A percentile compares a stretch with the other conserved stretches of the same genome.
Conservation (phyloP, 1,140 invertebrate species). For the Aphelinus atriplicis region DNA sequence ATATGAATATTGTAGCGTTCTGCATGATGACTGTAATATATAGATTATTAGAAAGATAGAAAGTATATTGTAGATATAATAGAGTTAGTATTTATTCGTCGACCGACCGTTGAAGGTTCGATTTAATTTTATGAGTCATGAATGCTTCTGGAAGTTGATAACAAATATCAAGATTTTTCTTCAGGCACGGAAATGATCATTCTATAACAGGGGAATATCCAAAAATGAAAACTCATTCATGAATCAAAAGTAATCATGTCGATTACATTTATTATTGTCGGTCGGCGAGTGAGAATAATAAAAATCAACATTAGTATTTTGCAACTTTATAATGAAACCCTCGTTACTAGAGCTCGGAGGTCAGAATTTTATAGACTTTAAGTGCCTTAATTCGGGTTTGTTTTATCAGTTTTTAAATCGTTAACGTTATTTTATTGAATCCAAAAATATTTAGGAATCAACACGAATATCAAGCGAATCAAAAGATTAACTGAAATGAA, state of each 20-base stretch:
- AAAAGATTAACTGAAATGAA: too few species aligned
- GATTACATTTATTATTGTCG: background rate
- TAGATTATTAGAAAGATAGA: background rate
- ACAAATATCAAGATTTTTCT: too few species aligned
- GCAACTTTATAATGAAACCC: background rate
- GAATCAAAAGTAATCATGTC: background rate
- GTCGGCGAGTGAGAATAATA: constrained; percentile 6
- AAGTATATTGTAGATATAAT: background rate
- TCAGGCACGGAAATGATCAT: background rate
- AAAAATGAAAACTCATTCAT: background rate
- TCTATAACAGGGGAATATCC: background rate
- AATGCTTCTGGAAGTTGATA: too few species aligned
- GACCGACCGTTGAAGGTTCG: background rate
- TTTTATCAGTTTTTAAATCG: too few species aligned
- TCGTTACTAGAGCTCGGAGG: too few species aligned
- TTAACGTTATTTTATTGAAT: too few species aligned
- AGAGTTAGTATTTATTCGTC: background rate
- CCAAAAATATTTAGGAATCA: too few species aligned
- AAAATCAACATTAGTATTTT: constrained; percentile 12
- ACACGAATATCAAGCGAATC: too few species aligned
- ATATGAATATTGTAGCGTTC: constrained; percentile 4
- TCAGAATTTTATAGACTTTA: too few species aligned
- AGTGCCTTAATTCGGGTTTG: too few species aligned
- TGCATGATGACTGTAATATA: constrained; percentile 21
- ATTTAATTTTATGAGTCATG: too few species aligned